These are phyloP conservation scores for Drosophila orosa DNA, from an alignment of 1,140 invertebrate genomes.

Conservation along the genomic window DNA sequence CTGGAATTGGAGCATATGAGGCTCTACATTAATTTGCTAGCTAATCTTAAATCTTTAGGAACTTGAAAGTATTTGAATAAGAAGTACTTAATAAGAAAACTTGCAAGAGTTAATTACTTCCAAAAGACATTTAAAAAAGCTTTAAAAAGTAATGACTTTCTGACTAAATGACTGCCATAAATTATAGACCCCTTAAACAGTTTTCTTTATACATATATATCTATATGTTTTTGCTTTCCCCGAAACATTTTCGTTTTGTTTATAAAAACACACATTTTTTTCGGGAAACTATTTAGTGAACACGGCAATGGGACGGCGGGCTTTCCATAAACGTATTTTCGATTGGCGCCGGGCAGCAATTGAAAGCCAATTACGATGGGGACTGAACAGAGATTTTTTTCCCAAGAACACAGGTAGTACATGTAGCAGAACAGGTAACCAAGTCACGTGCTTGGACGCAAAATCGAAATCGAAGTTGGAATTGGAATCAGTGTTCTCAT, in stretches of 20 bases:
- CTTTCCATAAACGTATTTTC: constrained; percentile 25
- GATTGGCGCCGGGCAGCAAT: constrained; percentile 28
- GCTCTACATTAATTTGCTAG: not conserved
- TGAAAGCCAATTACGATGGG: constrained; percentile 61
- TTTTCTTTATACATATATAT: not conserved
- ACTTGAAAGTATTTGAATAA: not conserved
- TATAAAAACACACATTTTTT: constrained; percentile 1
- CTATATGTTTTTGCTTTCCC: not conserved
- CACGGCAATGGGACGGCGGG: not conserved
- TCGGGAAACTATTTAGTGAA: not conserved
- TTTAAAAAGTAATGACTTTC: not conserved
- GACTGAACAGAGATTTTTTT: constrained; percentile 22
- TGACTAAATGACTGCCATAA: not conserved
- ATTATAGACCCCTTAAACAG: not conserved
- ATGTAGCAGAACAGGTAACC: constrained; percentile 37
- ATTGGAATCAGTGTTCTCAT: constrained; percentile 28
- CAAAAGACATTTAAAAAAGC: not conserved
- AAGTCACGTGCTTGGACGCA: constrained; percentile 57
- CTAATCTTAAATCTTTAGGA: too few relatives aligned
- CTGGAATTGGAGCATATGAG: not conserved
- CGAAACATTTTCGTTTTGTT: not conserved
- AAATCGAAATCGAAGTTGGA: constrained; percentile 10
- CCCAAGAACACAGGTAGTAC: not conserved
- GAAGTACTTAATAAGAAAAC: too few relatives aligned
- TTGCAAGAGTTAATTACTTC: not conserved